phyloP scores from a whole-genome alignment of 2,888 invertebrate genomes.

The Pterostichus madidus region DNA sequence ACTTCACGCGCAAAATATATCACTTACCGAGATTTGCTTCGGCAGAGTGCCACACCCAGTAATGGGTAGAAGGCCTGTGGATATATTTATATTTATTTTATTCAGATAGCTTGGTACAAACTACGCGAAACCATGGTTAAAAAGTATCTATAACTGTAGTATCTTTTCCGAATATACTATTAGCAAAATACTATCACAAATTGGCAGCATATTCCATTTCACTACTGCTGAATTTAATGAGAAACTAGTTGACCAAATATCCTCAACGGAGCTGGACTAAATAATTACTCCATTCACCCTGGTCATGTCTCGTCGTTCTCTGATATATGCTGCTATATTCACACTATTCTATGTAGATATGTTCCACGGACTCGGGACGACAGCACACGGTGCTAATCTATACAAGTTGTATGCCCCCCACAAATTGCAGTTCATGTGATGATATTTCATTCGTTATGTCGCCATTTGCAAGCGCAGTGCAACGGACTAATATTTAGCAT shows the following conservation, averaged over 20 bases:
- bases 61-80: no score
- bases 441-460: constrained; percentile 58
- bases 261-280: constrained; percentile 47
- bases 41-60: no score
- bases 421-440: constrained; percentile 52
- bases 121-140: no score
- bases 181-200: no score
- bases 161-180: no score
- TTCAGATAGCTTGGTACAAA: no score
- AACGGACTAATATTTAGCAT: not conserved
- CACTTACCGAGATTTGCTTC: no score
- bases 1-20: no score
- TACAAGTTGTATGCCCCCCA: constrained; percentile 37
- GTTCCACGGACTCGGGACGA: constrained; percentile 5
- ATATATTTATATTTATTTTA: no score
- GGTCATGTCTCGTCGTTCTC: constrained; percentile 51
- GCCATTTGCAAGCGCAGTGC: constrained; percentile 7
- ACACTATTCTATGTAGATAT: constrained; percentile 41
- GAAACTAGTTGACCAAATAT: constrained; percentile 40
- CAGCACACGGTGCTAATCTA: constrained; percentile 50
- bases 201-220: no score
- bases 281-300: constrained; percentile 40
- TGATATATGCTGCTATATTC: constrained; percentile 48
- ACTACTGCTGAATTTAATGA: constrained; percentile 43
- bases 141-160: no score